A percentile compares a stretch with the other conserved stretches of the same genome.
Conservation (phyloP, 1,140 invertebrate genomes). For the Aphelenchoides avenae region DNA sequence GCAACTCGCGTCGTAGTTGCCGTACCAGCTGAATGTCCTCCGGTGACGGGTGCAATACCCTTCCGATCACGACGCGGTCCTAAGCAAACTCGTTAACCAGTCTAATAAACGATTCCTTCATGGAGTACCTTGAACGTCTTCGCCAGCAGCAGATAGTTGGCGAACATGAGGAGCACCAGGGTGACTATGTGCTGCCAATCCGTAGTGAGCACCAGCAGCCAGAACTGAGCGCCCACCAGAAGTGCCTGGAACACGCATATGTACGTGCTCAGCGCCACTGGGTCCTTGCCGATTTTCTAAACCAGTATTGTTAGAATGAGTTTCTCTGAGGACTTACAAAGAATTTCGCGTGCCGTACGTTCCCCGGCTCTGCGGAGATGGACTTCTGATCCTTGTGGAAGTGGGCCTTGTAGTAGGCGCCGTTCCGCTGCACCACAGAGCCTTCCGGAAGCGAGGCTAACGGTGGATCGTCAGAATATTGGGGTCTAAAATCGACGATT, state of each 20-base stretch:
- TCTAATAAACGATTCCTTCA: no score
- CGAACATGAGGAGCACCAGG: conserved; percentile 75
- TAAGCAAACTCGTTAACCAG: no score
- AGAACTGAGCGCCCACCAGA: conserved; percentile 72
- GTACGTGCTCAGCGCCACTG: conserved; percentile 72
- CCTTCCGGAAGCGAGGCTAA: no score
- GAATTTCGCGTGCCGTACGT: no score
- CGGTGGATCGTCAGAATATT: conserved; percentile 33
- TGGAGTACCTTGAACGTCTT: conserved; percentile 79
- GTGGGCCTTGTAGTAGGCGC: no score
- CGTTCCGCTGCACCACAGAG: no score
- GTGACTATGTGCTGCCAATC: conserved; percentile 88
- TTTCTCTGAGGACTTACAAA: no score
- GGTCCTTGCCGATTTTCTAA: conserved; percentile 80
- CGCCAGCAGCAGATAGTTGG: conserved; percentile 85
- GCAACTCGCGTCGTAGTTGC: no score
- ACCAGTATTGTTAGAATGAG: no score
- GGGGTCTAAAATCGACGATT: conserved; percentile 30
- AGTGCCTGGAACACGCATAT: conserved; percentile 65
- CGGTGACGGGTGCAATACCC: conserved; percentile 46
- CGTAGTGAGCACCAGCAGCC: conserved; percentile 71
- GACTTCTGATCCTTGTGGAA: no score
- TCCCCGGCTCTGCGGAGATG: no score
- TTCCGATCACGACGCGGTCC: conserved; percentile 76
- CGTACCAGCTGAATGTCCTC: conserved; percentile 46